Conservation (phyloP, 2,888 invertebrate species). For the Petrophora chlorosata region DNA sequence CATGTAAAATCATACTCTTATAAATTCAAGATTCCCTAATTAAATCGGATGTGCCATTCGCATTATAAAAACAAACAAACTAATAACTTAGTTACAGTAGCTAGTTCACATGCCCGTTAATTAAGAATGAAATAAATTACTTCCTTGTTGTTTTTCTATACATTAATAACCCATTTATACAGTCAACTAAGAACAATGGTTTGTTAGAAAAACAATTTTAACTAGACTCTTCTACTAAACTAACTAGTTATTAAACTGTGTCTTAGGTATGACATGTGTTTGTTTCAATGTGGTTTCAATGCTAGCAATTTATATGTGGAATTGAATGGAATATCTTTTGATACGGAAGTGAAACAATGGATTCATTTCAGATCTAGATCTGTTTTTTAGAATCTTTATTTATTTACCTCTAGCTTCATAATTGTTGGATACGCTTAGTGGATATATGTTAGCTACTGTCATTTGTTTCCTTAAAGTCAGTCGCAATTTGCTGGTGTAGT, state of each 20-base stretch:
- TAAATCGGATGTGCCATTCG: no score
- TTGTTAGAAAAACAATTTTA: constrained; percentile 56
- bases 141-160: constrained; percentile 55
- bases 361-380: constrained; percentile 17
- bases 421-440: no score
- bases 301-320: constrained; percentile 22
- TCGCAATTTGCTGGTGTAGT: no score
- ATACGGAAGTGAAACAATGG: constrained; percentile 33
- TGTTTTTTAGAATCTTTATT: constrained; percentile 16
- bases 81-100: constrained; percentile 13
- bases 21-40: no score
- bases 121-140: constrained; percentile 41
- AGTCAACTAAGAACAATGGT: constrained; percentile 55
- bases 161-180: constrained; percentile 45
- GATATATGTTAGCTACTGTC: no score
- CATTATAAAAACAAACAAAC: constrained; percentile 6
- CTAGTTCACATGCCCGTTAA: constrained; percentile 37
- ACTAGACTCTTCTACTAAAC: constrained; percentile 21
- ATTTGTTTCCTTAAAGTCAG: no score
- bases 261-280: constrained; percentile 28
- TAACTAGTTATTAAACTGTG: no score
- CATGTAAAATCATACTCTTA: no score
- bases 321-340: constrained; percentile 27
- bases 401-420: constrained; percentile 3
- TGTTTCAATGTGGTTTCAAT: constrained; percentile 30